A percentile compares a stretch with the other conserved stretches of the same genome.
phyloP scores from a whole-genome alignment of 2,797 vertebrate species.

The Dendrocincla tyrannina region DNA sequence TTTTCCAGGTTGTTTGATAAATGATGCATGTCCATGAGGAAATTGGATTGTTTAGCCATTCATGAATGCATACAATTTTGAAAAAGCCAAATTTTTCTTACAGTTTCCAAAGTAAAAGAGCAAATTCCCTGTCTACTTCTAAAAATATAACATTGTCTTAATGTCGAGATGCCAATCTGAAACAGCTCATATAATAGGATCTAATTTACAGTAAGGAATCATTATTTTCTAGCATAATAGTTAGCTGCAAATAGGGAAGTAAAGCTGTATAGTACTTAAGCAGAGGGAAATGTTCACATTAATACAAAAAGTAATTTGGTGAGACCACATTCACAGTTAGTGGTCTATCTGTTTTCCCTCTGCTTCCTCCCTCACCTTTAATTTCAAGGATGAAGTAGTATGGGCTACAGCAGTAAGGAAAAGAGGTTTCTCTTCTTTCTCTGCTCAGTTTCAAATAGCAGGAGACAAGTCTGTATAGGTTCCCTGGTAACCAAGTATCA shows the following conservation, averaged over 20 bases:
- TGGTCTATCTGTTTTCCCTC: not conserved
- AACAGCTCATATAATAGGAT: not conserved
- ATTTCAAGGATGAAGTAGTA: not conserved
- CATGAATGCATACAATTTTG: not conserved
- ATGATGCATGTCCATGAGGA: not conserved
- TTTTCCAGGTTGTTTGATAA: not conserved
- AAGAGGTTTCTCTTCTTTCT: not conserved
- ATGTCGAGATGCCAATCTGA: slow-evolving; percentile 32
- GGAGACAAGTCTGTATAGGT: not conserved
- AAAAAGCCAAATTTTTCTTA: slow-evolving; percentile 4
- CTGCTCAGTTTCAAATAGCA: not conserved
- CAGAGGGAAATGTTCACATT: not conserved
- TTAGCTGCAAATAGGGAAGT: slow-evolving; percentile 13
- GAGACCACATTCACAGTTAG: not conserved
- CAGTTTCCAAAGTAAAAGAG: not conserved
- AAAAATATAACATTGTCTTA: slow-evolving; percentile 34
- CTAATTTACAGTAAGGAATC: slow-evolving; percentile 19
- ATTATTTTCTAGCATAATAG: slow-evolving; percentile 3
- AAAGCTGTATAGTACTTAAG: not conserved
- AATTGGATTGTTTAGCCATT: not conserved
- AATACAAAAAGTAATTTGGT: not conserved
- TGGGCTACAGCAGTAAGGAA: not conserved
- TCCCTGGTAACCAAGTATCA: not conserved
- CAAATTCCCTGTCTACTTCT: slow-evolving; percentile 36
- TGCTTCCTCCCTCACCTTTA: not conserved